Evolutionary conservation across 2,113 vertebrate genomes (phyloP), one percentile per base, ranked within the genome.

Genomic region (Labeo catla): DNA sequence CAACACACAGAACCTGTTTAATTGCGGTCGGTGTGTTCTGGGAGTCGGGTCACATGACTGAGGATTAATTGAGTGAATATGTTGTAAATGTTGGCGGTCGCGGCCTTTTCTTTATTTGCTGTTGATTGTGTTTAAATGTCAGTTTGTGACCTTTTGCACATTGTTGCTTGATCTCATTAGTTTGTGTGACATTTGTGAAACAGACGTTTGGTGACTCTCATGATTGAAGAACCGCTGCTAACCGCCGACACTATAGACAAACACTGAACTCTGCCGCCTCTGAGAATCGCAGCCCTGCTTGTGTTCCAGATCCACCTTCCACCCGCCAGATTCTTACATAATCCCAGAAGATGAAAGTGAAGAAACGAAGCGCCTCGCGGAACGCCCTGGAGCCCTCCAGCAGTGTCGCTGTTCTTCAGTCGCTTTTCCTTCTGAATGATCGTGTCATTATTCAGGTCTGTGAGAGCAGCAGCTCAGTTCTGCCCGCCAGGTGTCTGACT

Each of bases 111-210:
- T 19, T 78, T 78, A 78, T 78, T 36, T 57, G 50, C 76, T 12
- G 50, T 78, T 57, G 76, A 78, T 78, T 78, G 76, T 78, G 50
- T 78, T 57, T 78, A 39, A 78, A 78, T 21, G 76, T 78, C 76
- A 78, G 28, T 57, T 52, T 78, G 76, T 39, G 76, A 78, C 76
- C 76, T 78, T 78, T 21, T 4, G 49, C 11, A 11, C 15, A 16
- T 36, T 36, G 50, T 57, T 57, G 76, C n/a, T 57, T 65, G n/a
- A 54, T 76, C 6, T 50, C 7, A 34, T 76, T 76, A 52, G 23
- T 34, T 11, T 8, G 57, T 59, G 57, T 59, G 57, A 59, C 57
- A 59, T 59, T 59, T n/a, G 7, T 76, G 23, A 76, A 50, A 50
- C n/a, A 21, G 70, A 28, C 15, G 12, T 36, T 36, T 34, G 65